phyloP scores from a whole-genome alignment of 2,888 invertebrate species.

The Cephus nigrinus region DNA sequence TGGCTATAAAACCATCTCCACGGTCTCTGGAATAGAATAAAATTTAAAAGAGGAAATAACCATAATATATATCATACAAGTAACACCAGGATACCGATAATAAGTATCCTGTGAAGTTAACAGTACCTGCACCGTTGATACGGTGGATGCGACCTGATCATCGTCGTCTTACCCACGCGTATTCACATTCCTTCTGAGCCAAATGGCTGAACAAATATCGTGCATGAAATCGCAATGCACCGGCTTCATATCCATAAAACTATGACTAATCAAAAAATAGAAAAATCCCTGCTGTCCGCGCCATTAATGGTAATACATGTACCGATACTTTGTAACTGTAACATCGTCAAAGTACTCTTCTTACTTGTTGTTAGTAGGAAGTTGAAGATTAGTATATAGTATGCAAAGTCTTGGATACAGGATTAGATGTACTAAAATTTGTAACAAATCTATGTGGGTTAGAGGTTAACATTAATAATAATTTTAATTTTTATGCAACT shows the following conservation, averaged over 20 bases:
- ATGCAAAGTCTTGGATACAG: background rate
- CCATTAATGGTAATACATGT: conserved; percentile 16
- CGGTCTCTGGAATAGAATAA: background rate
- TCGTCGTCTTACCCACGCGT: conserved; percentile 20
- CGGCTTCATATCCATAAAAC: conserved; percentile 27
- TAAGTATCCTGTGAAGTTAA: background rate
- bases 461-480: background rate
- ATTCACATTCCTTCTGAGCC: conserved; percentile 24
- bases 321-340: conserved; percentile 6
- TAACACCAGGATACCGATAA: background rate
- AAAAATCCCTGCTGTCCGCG: background rate
- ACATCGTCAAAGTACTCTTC: background rate
- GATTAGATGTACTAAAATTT: background rate
- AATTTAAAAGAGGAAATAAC: background rate
- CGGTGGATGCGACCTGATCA: conserved; percentile 11
- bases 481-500: background rate
- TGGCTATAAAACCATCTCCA: background rate
- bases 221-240: conserved; percentile 49
- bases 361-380: background rate
- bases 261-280: conserved; percentile 25
- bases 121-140: conserved; percentile 2
- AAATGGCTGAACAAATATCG: conserved; percentile 41
- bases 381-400: background rate
- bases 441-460: background rate
- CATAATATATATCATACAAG: background rate